A percentile compares a stretch with the other conserved stretches of the same genome.
Conservation (phyloP, 1,140 invertebrate genomes). For the Drosophila aff. region DNA sequence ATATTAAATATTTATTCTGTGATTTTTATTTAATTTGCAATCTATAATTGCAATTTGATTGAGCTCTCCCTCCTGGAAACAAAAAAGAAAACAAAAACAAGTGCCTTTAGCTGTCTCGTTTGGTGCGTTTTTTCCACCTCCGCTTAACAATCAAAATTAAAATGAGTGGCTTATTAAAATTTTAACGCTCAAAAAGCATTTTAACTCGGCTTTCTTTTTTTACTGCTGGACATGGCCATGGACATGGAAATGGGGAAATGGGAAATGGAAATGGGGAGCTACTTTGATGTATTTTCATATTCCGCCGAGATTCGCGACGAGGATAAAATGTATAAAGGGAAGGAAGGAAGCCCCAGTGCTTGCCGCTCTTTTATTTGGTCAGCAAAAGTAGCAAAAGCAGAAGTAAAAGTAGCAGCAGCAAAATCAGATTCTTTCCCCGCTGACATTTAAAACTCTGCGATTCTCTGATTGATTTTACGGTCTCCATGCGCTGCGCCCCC, state of each 20-base stretch:
- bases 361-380: constrained; percentile 49
- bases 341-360: not conserved
- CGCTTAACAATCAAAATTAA: constrained; percentile 81
- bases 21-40: constrained; percentile 81
- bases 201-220: constrained; percentile 53
- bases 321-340: constrained; percentile 23
- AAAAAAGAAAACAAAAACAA: too few species aligned
- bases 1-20: constrained; percentile 83
- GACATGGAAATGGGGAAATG: constrained; percentile 4
- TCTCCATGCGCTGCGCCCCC: not conserved
- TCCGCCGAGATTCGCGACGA: constrained; percentile 58
- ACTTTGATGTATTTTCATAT: constrained; percentile 81
- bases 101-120: not conserved
- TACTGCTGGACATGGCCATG: constrained; percentile 2
- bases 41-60: constrained; percentile 79
- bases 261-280: constrained; percentile 20
- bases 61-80: constrained; percentile 1
- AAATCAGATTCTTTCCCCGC: constrained; percentile 13
- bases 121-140: constrained; percentile 5
- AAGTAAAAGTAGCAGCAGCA: not conserved
- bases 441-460: constrained; percentile 69
- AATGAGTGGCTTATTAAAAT: constrained; percentile 85
- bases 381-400: constrained; percentile 9
- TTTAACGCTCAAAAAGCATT: constrained; percentile 76
- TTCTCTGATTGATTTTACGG: constrained; percentile 72